Evolutionary conservation across 2,888 invertebrate species (phyloP).

Genomic region (Drosophila kambysellisi): DNA sequence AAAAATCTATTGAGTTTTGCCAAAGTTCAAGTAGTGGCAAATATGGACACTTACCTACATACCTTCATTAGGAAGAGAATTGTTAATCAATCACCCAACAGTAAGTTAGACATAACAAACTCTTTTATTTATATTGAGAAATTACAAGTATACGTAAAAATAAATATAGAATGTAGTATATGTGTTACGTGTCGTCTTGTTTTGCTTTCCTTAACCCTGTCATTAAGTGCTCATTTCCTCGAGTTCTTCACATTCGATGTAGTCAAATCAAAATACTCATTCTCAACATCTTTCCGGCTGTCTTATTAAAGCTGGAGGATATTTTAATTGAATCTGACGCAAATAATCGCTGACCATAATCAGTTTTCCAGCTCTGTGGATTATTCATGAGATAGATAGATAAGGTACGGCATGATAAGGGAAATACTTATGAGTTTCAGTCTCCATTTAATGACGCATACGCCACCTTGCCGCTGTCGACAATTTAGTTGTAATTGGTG

Average conservation of each 20-base stretch:
- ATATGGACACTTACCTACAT: background rate
- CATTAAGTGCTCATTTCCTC: background rate
- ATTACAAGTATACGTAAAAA: background rate
- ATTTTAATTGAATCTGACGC: constrained; percentile 46
- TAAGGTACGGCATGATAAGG: constrained; percentile 3
- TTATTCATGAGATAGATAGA: constrained; percentile 60
- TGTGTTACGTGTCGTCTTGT: background rate
- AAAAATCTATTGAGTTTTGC: background rate
- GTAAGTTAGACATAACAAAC: background rate
- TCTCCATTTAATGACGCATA: constrained; percentile 51
- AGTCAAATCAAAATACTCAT: background rate
- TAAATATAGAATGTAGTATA: background rate
- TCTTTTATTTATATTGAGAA: background rate
- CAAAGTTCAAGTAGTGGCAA: background rate
- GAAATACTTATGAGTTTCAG: constrained; percentile 19
- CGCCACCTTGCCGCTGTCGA: constrained; percentile 44
- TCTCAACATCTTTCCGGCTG: background rate
- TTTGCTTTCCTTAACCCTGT: background rate
- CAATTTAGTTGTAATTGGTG: constrained; percentile 51
- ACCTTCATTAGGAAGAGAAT: background rate
- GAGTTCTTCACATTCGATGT: background rate
- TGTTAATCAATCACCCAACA: background rate
- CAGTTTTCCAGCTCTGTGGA: constrained; percentile 40
- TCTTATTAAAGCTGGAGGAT: constrained; percentile 5
- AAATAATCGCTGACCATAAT: constrained; percentile 61